These are phyloP conservation scores for Drosophila sp. DNA, from an alignment of 1,140 invertebrate species.

Conservation along the genomic window DNA sequence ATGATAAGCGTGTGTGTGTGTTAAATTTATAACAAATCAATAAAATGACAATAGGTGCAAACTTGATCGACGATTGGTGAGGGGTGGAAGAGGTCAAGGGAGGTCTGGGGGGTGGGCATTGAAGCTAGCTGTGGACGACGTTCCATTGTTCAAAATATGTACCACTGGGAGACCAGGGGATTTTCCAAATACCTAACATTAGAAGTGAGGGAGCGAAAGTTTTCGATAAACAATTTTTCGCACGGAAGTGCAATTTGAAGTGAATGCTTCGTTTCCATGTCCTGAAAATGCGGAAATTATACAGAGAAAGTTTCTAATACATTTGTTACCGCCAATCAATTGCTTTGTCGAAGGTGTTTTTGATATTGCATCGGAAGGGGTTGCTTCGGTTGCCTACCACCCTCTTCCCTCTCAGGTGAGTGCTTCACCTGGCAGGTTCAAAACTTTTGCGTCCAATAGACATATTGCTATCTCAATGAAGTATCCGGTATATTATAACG, in stretches of 20 bases:
- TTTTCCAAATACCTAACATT: neutral
- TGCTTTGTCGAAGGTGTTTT: slow-evolving; percentile 34
- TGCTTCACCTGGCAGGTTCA: neutral
- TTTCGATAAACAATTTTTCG: slow-evolving; percentile 83
- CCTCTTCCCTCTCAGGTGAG: neutral
- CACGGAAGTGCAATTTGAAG: slow-evolving; percentile 82
- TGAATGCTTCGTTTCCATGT: slow-evolving; percentile 60
- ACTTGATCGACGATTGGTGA: slow-evolving; percentile 64
- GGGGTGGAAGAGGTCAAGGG: neutral
- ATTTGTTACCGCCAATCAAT: slow-evolving; percentile 78
- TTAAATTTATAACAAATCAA: slow-evolving; percentile 82
- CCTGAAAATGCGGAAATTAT: slow-evolving; percentile 79
- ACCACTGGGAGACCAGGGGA: slow-evolving; percentile 24
- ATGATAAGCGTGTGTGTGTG: slow-evolving; percentile 60
- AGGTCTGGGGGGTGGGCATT: neutral
- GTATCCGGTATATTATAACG: neutral
- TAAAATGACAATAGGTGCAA: slow-evolving; percentile 82
- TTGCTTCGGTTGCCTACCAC: neutral
- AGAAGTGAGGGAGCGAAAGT: slow-evolving; percentile 39
- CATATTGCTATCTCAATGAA: slow-evolving; percentile 17
- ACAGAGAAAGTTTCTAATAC: slow-evolving; percentile 77
- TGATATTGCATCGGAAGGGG: slow-evolving; percentile 17
- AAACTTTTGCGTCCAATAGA: slow-evolving; percentile 51
- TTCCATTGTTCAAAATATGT: slow-evolving; percentile 54
- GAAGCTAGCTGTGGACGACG: slow-evolving; percentile 36